Conservation (phyloP, 2,888 invertebrate genomes). For the Melanchra persicariae region DNA sequence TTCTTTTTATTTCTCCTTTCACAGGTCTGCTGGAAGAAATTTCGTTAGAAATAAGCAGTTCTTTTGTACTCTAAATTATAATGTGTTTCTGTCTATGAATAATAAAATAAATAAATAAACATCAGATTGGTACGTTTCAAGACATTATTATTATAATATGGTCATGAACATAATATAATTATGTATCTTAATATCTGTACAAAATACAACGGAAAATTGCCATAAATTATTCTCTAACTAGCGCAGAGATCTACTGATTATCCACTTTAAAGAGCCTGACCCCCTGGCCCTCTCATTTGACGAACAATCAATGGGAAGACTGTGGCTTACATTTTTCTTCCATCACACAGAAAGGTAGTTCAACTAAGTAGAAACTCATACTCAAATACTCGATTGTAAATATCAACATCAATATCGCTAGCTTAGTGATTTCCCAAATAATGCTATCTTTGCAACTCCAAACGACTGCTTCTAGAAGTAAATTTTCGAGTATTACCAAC, state of each 20-base stretch:
- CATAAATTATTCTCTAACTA: not conserved
- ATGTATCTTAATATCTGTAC: not conserved
- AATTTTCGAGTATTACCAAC: not conserved
- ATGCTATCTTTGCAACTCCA: too few species aligned
- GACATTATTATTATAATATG: not conserved
- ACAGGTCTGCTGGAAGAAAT: too few species aligned
- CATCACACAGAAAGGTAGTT: not conserved
- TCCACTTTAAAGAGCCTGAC: not conserved
- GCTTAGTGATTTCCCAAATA: too few species aligned
- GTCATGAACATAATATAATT: not conserved
- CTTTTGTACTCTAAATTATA: too few species aligned
- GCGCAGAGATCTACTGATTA: not conserved
- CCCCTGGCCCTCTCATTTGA: not conserved
- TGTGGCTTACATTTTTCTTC: not conserved
- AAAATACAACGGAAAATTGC: not conserved
- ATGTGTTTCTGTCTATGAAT: too few species aligned
- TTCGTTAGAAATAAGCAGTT: too few species aligned
- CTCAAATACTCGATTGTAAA: not conserved
- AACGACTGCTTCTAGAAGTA: not conserved
- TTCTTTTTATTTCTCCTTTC: too few species aligned
- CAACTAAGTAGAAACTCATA: not conserved
- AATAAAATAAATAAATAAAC: too few species aligned
- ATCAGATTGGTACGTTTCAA: not conserved
- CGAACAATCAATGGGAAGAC: not conserved
- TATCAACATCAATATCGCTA: too few species aligned